phyloP scores from a whole-genome alignment of 2,888 invertebrate genomes.

The Amblyjoppa fuscipennis region DNA sequence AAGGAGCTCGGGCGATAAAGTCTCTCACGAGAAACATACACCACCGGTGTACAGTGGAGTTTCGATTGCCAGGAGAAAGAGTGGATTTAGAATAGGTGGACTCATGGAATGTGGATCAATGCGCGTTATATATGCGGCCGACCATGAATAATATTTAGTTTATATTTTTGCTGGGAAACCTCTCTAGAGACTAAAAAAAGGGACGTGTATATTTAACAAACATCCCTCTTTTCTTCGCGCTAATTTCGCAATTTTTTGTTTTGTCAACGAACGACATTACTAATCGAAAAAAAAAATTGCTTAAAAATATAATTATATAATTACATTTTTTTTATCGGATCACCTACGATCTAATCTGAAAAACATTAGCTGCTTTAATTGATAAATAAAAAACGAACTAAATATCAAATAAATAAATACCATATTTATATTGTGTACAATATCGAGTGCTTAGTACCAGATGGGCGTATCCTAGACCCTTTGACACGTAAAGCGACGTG shows the following conservation, averaged over 20 bases:
- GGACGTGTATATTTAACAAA: too few relatives aligned
- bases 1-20: background rate
- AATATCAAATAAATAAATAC: background rate
- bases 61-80: background rate
- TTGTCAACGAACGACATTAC: background rate
- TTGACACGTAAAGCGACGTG: background rate
- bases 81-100: background rate
- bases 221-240: too few relatives aligned
- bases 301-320: too few relatives aligned
- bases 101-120: background rate
- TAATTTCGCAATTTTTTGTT: background rate
- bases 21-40: background rate
- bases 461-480: background rate
- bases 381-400: background rate
- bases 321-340: too few relatives aligned
- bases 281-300: too few relatives aligned
- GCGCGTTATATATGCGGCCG: background rate
- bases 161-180: background rate
- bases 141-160: background rate
- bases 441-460: background rate
- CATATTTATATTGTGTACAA: background rate
- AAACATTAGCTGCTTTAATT: too few relatives aligned
- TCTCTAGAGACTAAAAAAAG: too few relatives aligned
- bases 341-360: too few relatives aligned
- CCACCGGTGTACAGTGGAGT: background rate